Evolutionary conservation across 2,797 vertebrate species (phyloP).

Genomic region (Nothura maculosa): DNA sequence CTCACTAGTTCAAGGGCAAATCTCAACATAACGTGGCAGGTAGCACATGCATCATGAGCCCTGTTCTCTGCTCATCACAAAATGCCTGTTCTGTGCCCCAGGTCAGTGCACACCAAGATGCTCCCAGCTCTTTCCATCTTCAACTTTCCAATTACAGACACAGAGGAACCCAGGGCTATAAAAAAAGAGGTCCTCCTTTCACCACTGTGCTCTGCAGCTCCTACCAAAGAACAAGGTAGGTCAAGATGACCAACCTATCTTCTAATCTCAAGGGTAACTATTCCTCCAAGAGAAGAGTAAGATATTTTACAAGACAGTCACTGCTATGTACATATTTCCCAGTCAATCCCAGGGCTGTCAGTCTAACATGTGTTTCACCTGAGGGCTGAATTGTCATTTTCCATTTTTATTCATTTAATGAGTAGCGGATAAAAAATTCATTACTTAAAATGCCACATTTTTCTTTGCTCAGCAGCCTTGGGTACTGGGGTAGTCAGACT

Average conservation of each 20-base stretch:
- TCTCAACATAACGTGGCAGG: neutral
- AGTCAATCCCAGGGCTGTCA: slow-evolving; percentile 29
- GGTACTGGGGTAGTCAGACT: neutral
- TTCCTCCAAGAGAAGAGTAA: neutral
- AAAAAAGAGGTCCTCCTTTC: neutral
- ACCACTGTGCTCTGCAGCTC: neutral
- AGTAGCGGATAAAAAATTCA: neutral
- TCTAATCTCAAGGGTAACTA: slow-evolving; percentile 20
- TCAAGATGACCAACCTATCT: neutral
- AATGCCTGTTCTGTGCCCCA: neutral
- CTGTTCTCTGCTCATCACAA: neutral
- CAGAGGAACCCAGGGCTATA: neutral
- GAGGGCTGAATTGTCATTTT: slow-evolving; percentile 37
- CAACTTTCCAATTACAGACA: neutral
- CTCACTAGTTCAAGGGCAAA: neutral
- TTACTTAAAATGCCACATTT: neutral
- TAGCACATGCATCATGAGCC: neutral
- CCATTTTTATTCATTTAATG: slow-evolving; percentile 36
- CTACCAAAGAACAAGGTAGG: neutral
- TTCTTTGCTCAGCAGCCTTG: neutral
- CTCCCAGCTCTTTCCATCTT: neutral
- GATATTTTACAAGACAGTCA: neutral
- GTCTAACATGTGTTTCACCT: slow-evolving; percentile 22
- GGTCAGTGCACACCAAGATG: neutral
- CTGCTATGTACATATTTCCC: neutral